These are phyloP conservation scores for Rhadinocentrus ornatus DNA, from an alignment of 2,797 vertebrate species.

Conservation along the genomic window DNA sequence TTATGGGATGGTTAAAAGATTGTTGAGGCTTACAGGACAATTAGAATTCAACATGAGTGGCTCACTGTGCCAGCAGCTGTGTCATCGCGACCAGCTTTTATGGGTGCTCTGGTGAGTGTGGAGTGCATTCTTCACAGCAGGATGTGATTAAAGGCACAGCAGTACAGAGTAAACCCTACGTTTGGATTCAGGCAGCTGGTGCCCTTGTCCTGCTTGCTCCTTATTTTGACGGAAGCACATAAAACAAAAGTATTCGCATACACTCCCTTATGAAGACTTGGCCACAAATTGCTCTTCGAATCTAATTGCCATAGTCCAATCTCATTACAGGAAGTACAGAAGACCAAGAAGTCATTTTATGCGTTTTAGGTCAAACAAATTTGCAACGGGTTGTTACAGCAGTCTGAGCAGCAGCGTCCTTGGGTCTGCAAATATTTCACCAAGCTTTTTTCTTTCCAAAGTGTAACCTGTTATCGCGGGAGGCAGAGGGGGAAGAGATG, in stretches of 20 bases:
- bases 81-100: constrained; percentile 42
- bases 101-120: constrained; percentile 35
- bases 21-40: constrained; percentile 32
- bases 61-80: constrained; percentile 39
- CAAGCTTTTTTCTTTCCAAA: constrained; percentile 28
- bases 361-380: constrained; percentile 63
- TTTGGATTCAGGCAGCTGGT: constrained; percentile 19
- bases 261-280: constrained; percentile 51
- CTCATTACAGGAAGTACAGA: constrained; percentile 47
- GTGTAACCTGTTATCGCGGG: constrained; percentile 31
- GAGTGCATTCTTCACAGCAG: constrained; percentile 49
- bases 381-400: constrained; percentile 67
- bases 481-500: constrained; percentile 19
- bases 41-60: constrained; percentile 48
- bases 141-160: constrained; percentile 55
- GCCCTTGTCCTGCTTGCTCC: constrained; percentile 24
- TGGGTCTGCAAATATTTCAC: constrained; percentile 42
- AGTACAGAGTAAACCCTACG: constrained; percentile 20
- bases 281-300: constrained; percentile 42
- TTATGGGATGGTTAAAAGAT: constrained; percentile 45
- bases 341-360: constrained; percentile 33
- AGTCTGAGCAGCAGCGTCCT: constrained; percentile 57
- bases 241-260: constrained; percentile 57
- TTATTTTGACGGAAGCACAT: constrained; percentile 40
- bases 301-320: constrained; percentile 39